These are phyloP conservation scores for Dendrolimus houi DNA, from an alignment of 2,888 invertebrate genomes.

Conservation along the genomic window DNA sequence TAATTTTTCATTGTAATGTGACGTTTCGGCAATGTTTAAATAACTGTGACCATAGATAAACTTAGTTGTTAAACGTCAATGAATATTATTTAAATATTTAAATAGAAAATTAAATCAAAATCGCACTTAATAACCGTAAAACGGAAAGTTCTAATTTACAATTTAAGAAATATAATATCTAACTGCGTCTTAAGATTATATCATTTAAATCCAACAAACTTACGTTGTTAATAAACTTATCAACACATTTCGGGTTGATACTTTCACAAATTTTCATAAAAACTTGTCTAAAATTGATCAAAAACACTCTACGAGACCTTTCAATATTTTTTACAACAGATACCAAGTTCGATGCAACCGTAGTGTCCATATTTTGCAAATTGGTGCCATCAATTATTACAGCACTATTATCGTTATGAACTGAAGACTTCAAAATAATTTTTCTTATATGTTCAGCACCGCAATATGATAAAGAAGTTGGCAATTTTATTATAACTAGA, in stretches of 20 bases:
- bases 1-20: no score
- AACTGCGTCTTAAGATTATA: neutral
- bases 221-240: neutral
- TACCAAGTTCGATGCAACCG: constrained; percentile 53
- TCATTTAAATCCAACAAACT: neutral
- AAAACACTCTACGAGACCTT: constrained; percentile 18
- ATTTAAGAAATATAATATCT: neutral
- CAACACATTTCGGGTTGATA: neutral
- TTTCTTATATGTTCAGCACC: neutral
- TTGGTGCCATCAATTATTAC: constrained; percentile 47
- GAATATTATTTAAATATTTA: no score
- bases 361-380: constrained; percentile 48
- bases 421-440: neutral
- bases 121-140: no score
- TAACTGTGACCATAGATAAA: no score
- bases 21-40: no score
- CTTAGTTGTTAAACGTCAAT: no score
- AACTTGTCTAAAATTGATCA: neutral
- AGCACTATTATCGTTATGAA: neutral
- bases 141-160: neutral
- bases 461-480: neutral
- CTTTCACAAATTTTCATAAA: neutral
- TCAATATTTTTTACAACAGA: constrained; percentile 47
- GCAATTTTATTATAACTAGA: neutral
- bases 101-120: no score